A percentile compares a stretch with the other conserved stretches of the same genome.
Conservation (phyloP, 2,888 invertebrate species). For the Reticulitermes lucifugus region DNA sequence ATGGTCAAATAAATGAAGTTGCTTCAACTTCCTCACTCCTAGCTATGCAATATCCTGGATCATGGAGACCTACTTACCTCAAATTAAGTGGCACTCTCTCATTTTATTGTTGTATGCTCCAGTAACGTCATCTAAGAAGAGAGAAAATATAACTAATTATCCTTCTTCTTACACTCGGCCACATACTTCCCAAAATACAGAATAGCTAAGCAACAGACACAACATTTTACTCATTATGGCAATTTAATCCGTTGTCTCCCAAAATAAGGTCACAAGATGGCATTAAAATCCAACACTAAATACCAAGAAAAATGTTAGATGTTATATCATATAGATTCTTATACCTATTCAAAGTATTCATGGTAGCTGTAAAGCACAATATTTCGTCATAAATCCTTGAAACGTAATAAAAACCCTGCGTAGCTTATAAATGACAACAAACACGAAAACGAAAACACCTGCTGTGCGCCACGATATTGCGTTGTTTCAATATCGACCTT, state of each 20-base stretch:
- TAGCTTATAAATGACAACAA: slow-evolving; percentile 53
- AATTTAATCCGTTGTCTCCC: slow-evolving; percentile 49
- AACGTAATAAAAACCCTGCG: slow-evolving; percentile 43
- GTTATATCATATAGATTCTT: background rate
- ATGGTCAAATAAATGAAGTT: background rate
- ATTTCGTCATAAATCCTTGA: slow-evolving; percentile 48
- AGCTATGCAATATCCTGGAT: slow-evolving; percentile 58
- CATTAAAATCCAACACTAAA: slow-evolving; percentile 50
- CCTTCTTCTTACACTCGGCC: background rate
- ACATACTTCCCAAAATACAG: background rate
- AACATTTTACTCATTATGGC: slow-evolving; percentile 42
- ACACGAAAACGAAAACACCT: slow-evolving; percentile 55
- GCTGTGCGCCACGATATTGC: slow-evolving; percentile 54
- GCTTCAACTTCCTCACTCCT: slow-evolving; percentile 9
- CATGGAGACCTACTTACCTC: slow-evolving; percentile 65
- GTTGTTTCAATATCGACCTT: slow-evolving; percentile 50
- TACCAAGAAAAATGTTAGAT: slow-evolving; percentile 9
- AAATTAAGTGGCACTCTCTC: slow-evolving; percentile 53
- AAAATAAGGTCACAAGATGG: slow-evolving; percentile 56
- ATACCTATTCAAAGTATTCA: slow-evolving; percentile 49
- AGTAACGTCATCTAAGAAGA: slow-evolving; percentile 50
- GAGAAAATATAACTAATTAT: background rate
- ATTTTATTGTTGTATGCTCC: slow-evolving; percentile 42
- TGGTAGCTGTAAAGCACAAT: slow-evolving; percentile 36
- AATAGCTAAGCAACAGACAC: slow-evolving; percentile 21